Conservation (phyloP, 2,888 invertebrate genomes). For the Lacanobia wlatinum region DNA sequence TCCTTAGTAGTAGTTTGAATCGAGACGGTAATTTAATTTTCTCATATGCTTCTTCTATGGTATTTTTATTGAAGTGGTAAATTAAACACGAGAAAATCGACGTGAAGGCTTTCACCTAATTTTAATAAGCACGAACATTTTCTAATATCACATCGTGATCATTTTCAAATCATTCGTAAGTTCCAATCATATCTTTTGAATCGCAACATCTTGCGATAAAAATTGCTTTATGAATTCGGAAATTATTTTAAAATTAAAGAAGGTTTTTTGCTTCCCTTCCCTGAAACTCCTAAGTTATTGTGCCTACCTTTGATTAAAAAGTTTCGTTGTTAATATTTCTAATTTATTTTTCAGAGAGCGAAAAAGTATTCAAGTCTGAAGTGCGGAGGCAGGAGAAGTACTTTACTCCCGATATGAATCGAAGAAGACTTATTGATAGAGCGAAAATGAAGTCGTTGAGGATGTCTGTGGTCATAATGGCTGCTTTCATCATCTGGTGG, state of each 20-base stretch:
- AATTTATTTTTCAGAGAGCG: constrained; percentile 79
- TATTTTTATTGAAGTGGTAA: background rate
- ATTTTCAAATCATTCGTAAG: background rate
- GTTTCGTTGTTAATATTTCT: background rate
- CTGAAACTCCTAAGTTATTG: background rate
- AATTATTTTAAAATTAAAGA: background rate
- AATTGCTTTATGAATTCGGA: background rate
- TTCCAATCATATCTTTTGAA: background rate
- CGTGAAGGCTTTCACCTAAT: background rate
- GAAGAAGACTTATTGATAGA: constrained; percentile 93
- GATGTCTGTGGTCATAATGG: constrained; percentile 95
- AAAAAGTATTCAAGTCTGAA: constrained; percentile 92
- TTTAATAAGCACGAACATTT: background rate
- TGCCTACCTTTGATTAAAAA: background rate
- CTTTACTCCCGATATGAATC: constrained; percentile 91
- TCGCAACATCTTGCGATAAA: background rate
- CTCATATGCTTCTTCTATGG: background rate
- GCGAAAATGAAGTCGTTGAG: constrained; percentile 95
- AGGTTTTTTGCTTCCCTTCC: background rate
- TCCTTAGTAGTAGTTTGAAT: background rate
- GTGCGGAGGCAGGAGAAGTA: constrained; percentile 85
- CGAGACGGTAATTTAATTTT: too few species aligned
- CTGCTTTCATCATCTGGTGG: constrained; percentile 96
- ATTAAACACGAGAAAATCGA: background rate
- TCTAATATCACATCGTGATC: background rate